These are phyloP conservation scores for Bubalus kerabau DNA, from an alignment of 2,113 vertebrate species.

Conservation along the genomic window DNA sequence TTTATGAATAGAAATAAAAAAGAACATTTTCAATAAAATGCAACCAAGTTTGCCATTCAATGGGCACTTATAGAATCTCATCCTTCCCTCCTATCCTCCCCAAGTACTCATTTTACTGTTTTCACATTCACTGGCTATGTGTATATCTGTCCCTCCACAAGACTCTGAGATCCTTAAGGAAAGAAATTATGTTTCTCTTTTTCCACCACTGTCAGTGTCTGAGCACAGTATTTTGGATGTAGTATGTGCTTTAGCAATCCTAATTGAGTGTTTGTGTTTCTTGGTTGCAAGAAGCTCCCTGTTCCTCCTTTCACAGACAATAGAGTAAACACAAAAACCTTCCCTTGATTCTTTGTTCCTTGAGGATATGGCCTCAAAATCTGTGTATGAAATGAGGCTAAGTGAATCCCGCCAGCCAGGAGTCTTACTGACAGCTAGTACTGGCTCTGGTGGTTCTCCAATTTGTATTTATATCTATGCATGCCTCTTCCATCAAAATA, in stretches of 20 bases:
- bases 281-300: background rate
- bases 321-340: background rate
- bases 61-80: background rate
- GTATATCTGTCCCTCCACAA: background rate
- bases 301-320: background rate
- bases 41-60: background rate
- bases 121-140: background rate
- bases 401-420: background rate
- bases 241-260: background rate
- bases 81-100: background rate
- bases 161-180: background rate
- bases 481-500: constrained; percentile 84
- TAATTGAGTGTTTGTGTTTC: background rate
- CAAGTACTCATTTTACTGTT: background rate
- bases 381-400: background rate
- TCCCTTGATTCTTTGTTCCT: background rate
- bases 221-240: background rate
- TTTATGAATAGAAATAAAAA: background rate
- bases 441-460: constrained; percentile 42
- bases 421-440: constrained; percentile 32
- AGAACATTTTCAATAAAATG: background rate
- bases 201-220: background rate
- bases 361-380: background rate
- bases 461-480: constrained; percentile 72
- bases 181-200: background rate